A percentile compares a stretch with the other conserved stretches of the same genome.
Conservation (phyloP, 92 coral and sea anemone genomes). For the Parazoanthus atlanticus region DNA sequence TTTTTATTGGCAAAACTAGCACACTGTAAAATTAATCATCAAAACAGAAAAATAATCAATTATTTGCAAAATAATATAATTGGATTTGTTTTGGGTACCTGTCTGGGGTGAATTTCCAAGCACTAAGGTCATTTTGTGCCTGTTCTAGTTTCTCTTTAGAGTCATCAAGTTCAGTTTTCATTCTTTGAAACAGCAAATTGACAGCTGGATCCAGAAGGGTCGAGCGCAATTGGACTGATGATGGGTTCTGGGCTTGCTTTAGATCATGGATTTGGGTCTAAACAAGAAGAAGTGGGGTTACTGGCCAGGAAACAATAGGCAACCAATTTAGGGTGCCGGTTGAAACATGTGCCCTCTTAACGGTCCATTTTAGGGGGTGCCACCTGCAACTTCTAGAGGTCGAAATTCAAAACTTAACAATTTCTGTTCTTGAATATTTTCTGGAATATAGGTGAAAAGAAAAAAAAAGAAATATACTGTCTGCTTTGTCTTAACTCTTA, state of each 20-base stretch:
- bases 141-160: conserved; percentile 96
- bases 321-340: conserved; percentile 23
- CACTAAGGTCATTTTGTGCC: conserved; percentile 97
- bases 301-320: conserved; percentile 32
- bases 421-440: not conserved
- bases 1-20: too few species aligned
- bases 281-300: conserved; percentile 20
- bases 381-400: not conserved
- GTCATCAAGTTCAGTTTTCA: conserved; percentile 96
- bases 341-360: not conserved
- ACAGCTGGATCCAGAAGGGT: conserved; percentile 98
- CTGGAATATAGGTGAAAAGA: too few species aligned
- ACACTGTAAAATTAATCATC: too few species aligned
- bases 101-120: conserved; percentile 99
- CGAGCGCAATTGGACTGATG: conserved; percentile 90
- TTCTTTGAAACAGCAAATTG: conserved; percentile 94
- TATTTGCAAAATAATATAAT: not conserved
- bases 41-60: not conserved
- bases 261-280: conserved; percentile 99
- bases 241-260: conserved; percentile 98
- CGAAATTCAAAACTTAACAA: not conserved
- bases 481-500: too few species aligned
- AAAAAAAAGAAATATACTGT: too few species aligned
- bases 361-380: not conserved
- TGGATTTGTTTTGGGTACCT: conserved; percentile 65